Conservation (phyloP, 2,113 vertebrate genomes). For the Himantopus leucocephalus region DNA sequence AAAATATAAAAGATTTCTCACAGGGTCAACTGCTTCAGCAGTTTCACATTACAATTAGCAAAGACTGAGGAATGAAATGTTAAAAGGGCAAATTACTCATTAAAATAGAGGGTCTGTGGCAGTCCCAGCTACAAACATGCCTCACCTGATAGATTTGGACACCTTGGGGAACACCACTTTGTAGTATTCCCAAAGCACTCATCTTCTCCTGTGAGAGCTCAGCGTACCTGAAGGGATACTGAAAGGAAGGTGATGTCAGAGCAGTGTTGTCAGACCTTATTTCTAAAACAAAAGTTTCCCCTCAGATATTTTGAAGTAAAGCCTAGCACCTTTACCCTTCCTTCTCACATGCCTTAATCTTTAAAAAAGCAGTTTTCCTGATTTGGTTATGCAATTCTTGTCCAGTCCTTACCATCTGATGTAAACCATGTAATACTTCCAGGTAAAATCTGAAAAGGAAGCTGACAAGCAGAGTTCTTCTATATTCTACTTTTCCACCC, state of each 20-base stretch:
- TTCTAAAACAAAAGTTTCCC: neutral
- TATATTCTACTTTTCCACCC: constrained; percentile 82
- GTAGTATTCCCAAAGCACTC: constrained; percentile 71
- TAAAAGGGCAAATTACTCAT: neutral
- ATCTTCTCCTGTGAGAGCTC: constrained; percentile 16
- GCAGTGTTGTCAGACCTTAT: neutral
- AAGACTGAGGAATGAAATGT: neutral
- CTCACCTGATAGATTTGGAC: constrained; percentile 83
- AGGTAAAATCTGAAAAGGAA: constrained; percentile 88
- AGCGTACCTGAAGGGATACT: constrained; percentile 22
- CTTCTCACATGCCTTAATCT: neutral
- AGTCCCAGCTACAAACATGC: neutral
- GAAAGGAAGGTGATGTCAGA: neutral
- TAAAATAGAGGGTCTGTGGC: neutral
- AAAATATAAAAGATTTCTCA: neutral
- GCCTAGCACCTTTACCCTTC: neutral
- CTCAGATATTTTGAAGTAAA: neutral
- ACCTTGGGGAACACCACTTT: constrained; percentile 59
- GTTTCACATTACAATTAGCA: neutral
- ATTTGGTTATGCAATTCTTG: neutral
- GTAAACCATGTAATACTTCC: constrained; percentile 74
- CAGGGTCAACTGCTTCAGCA: neutral
- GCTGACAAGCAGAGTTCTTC: constrained; percentile 79
- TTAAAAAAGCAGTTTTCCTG: neutral
- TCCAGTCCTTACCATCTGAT: constrained; percentile 46